Base-by-base conservation (phyloP, 2,113 vertebrate genomes). In the Brienomyrus brachyistius region DNA sequence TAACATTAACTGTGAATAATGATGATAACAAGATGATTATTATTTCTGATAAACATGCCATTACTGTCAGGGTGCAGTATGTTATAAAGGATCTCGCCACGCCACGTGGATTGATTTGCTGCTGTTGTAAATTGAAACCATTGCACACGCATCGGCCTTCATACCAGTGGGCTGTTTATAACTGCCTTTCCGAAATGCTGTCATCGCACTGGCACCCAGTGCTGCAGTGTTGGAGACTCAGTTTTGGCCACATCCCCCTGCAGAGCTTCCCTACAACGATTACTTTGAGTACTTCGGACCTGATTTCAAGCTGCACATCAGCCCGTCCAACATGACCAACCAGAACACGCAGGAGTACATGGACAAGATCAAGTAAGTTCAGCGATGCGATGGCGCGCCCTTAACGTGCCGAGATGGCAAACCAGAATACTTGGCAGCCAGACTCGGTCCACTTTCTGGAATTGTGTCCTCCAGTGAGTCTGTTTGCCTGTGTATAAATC, bases 211-310 rank as follows among this genome's bases (percentile, higher is more conserved):
- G 66, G 27, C 66, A 15, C 1, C 10, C 66, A 11, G 56, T 0
- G 27, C 21, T 17, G 50, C 56, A 3, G 31, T 31, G 31, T 7
- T 10, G 27, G 62, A 7, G 21, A 11, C 80, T 83, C 45, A 47
- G 2, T 83, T 48, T 66, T 19, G 31, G 23, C 17, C 40, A 21
- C 43, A 70, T 0, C 89, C 82, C 4, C 10, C n/a, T 54, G 8
- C 94, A 98, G 97, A 99, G 91, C 96, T 99, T 90, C 98, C 98
- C 0, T 99, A 99, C 94, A 99, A 99, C 0, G 98, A 99, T 90
- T 99, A 99, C 93, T 99, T 99, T 15, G 98, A 99, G 94, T 99
- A 99, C 94, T 99, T 99, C 0, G 98, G 98, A 51, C 98, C 98
- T 0, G 98, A 99, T 93, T 99, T 99, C 92, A 99, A 99, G 92